Evolutionary conservation across 2,797 vertebrate species (phyloP).

Genomic region (Helicolenus hilgendorfi): DNA sequence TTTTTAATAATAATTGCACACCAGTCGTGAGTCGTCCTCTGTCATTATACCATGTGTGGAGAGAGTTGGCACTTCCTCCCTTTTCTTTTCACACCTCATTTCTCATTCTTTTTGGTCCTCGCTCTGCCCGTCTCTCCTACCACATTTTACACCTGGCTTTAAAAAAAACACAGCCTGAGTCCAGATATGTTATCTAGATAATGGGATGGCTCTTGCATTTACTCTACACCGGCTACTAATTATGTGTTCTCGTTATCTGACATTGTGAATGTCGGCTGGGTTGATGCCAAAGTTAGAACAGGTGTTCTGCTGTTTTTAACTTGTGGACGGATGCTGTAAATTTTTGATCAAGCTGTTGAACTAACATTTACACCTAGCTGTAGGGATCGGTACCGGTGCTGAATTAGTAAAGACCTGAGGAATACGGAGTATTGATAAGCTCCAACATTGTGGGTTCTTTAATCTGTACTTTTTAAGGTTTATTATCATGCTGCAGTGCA

Average conservation of each 20-base stretch:
- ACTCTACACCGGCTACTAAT: not conserved
- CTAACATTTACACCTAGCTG: not conserved
- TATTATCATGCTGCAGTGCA: too few species aligned
- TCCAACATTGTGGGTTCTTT: too few species aligned
- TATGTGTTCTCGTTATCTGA: not conserved
- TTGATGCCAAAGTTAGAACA: not conserved
- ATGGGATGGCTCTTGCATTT: not conserved
- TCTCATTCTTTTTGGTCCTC: constrained; percentile 5
- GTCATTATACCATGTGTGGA: constrained; percentile 1
- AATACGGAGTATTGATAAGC: too few species aligned
- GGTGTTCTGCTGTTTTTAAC: not conserved
- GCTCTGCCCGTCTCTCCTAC: not conserved
- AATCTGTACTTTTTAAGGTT: too few species aligned
- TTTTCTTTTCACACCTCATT: constrained; percentile 37
- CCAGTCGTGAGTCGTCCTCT: constrained; percentile 32
- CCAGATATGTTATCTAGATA: not conserved
- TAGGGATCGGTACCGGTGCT: too few species aligned
- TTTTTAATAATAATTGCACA: constrained; percentile 47
- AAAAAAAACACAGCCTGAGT: not conserved
- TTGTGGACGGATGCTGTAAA: not conserved
- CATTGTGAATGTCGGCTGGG: not conserved
- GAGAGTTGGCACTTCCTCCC: constrained; percentile 15
- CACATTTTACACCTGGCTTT: constrained; percentile 30
- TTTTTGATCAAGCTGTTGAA: constrained; percentile 5
- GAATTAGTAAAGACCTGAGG: too few species aligned